Evolutionary conservation across 2,113 vertebrate genomes (phyloP).

Genomic region (Genyomyrus donnyi): DNA sequence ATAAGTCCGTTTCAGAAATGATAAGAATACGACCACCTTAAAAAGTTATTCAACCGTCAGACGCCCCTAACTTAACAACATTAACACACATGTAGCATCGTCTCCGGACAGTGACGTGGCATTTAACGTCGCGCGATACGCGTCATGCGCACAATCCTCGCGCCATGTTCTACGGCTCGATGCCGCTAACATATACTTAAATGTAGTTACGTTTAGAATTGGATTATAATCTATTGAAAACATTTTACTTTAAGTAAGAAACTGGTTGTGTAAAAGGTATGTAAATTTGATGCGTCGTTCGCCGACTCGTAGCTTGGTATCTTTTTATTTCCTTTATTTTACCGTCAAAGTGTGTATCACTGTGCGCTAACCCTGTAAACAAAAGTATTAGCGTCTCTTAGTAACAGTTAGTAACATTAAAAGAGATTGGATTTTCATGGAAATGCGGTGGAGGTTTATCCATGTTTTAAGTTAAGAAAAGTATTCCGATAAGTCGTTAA

Average conservation of each 20-base stretch:
- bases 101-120: constrained; percentile 60
- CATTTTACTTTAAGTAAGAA: neutral
- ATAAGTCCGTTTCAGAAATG: neutral
- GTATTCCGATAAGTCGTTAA: neutral
- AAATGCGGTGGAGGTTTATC: neutral
- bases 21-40: neutral
- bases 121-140: constrained; percentile 37
- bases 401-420: neutral
- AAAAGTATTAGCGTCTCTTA: neutral
- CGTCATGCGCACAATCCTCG: constrained; percentile 41
- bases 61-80: constrained; percentile 21
- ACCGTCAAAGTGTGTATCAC: neutral
- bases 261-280: neutral
- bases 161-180: neutral
- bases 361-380: neutral
- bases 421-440: neutral
- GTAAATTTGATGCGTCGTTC: neutral
- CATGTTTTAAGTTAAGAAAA: neutral
- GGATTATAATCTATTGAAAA: neutral
- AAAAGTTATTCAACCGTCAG: neutral
- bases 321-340: neutral
- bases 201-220: neutral
- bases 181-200: neutral
- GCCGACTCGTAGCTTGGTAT: neutral
- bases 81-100: constrained; percentile 38